Base-by-base conservation (phyloP, 1,140 invertebrate species). In the Heliconius himera region DNA sequence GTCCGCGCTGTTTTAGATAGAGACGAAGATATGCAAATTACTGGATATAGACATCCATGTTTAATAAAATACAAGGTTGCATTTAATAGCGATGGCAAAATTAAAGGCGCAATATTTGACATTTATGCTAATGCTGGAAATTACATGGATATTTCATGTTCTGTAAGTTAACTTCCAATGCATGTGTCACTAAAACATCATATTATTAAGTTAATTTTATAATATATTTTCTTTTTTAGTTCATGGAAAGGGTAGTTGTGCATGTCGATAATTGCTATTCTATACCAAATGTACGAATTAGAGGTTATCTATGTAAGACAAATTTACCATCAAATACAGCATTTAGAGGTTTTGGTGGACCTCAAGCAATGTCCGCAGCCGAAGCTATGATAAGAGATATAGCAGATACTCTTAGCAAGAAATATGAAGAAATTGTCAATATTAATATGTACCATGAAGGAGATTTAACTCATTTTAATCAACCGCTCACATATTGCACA, bases 21-120 rank as follows among this genome's bases (percentile, higher is more conserved):
- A 85, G 97, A 98, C 85, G 97, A 98, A 94, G 97, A 98, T 88
- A 98, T 98, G 97, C 95, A 96, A 82, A 95, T 96, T 1, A 96
- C 95, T 26, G 98, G 97, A 6, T 96, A 95, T 36, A 94, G 98
- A 83, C 97, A 98, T 95, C 97, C 98, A 29, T 97, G 97, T 90
- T 91, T 96, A 18, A 96, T 95, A 60, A 96, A 96, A 83, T 98
- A 98, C 86, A 97, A 97, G 95, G 96, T 96, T 79, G 97, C 96
- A 8, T 97, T 97, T 91, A 95, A 95, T 54, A 91, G 95, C 38
- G 89, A 95, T 51, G 97, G 97, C 4, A 95, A 95, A 76, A 95
- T 98, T 26, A 90, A 90, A 74, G 97, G 95, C 5, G 84, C 95
- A 20, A 93, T 96, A 73, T 89, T 97, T 70, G 86, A 96, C 22